phyloP scores from a whole-genome alignment of 35 echinoderm and acorn worm genomes.

The Holothuria glaberrima region DNA sequence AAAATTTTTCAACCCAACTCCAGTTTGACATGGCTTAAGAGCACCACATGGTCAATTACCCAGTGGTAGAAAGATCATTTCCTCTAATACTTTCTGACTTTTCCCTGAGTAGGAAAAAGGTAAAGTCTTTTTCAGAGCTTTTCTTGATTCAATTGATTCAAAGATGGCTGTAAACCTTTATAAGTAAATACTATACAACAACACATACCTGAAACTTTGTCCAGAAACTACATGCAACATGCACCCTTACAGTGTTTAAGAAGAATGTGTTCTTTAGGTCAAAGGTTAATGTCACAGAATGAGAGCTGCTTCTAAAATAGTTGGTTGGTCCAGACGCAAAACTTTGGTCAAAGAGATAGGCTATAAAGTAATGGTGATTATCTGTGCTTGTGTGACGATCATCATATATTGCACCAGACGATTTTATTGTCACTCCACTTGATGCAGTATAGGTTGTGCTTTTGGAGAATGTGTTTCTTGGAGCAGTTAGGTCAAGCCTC shows the following conservation, averaged over 20 bases:
- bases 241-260: slow-evolving; percentile 79
- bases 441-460: slow-evolving; percentile 45
- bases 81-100: no score
- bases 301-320: slow-evolving; percentile 34
- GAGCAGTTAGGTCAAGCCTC: slow-evolving; percentile 61
- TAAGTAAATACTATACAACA: neutral
- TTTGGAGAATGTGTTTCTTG: slow-evolving; percentile 25
- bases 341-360: slow-evolving; percentile 88
- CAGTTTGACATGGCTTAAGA: no score
- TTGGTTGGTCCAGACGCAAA: slow-evolving; percentile 20
- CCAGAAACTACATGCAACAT: slow-evolving; percentile 50
- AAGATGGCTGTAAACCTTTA: no score
- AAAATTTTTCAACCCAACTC: no score
- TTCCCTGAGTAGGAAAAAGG: no score
- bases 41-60: no score
- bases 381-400: neutral
- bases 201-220: slow-evolving; percentile 77
- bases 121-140: no score
- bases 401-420: slow-evolving; percentile 14
- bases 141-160: no score
- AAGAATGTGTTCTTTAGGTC: slow-evolving; percentile 65
- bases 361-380: slow-evolving; percentile 51
- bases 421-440: slow-evolving; percentile 66
- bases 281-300: slow-evolving; percentile 55
- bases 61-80: no score